Conservation (phyloP, 2,797 vertebrate genomes). For the Nyctibius grandis region DNA sequence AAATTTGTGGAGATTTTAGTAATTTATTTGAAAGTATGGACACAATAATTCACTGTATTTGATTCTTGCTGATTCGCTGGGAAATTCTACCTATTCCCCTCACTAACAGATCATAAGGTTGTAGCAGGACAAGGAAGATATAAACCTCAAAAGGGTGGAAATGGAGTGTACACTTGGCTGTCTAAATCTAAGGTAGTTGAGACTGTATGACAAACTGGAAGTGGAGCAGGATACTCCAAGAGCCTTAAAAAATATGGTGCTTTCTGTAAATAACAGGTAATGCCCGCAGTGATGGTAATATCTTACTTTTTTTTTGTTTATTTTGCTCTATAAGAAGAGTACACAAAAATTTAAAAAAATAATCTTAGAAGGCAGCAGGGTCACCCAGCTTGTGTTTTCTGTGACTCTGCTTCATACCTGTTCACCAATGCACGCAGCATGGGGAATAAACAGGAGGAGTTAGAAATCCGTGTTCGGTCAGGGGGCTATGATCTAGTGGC, state of each 20-base stretch:
- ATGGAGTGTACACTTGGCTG: background rate
- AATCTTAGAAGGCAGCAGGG: background rate
- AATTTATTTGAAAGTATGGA: background rate
- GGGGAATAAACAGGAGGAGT: no score
- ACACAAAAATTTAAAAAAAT: accelerated
- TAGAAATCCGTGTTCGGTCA: no score
- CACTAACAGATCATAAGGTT: background rate
- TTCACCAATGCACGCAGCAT: no score
- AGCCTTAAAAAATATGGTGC: background rate
- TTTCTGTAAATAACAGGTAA: background rate
- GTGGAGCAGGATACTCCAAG: background rate
- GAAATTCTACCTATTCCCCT: background rate
- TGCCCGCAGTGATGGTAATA: background rate
- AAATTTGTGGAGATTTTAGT: background rate
- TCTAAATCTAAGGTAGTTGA: background rate
- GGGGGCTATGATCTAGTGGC: no score
- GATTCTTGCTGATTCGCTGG: background rate
- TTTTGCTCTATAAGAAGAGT: background rate
- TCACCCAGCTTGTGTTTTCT: background rate
- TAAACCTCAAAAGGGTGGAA: background rate
- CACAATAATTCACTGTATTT: background rate
- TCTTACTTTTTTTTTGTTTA: background rate
- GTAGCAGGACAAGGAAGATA: background rate
- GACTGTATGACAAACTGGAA: background rate
- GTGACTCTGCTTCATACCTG: background rate